Conservation (phyloP, 1,140 invertebrate genomes). For the Drosophila teissieri region DNA sequence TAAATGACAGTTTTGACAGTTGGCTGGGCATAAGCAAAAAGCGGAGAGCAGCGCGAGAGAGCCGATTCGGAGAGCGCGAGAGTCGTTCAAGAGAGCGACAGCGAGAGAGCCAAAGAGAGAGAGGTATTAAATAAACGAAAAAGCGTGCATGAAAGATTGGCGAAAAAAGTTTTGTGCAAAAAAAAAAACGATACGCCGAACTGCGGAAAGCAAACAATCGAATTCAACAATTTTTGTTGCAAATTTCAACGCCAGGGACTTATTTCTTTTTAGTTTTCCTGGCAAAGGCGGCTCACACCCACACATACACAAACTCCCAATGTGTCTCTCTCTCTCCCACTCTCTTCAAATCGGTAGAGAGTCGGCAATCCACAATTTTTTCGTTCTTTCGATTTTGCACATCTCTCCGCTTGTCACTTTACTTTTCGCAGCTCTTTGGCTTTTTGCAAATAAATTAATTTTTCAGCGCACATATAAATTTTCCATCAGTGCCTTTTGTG, state of each 20-base stretch:
- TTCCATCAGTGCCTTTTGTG: constrained; percentile 73
- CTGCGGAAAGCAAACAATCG: constrained; percentile 33
- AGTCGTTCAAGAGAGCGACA: constrained; percentile 27
- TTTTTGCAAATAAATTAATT: constrained; percentile 66
- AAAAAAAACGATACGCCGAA: constrained; percentile 27
- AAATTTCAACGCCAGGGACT: constrained; percentile 26
- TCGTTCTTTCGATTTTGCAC: constrained; percentile 4
- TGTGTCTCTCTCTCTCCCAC: constrained; percentile 3
- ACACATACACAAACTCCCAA: constrained; percentile 17
- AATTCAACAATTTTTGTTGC: constrained; percentile 44
- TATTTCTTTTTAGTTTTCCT: constrained; percentile 37
- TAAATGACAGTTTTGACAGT: constrained; percentile 70
- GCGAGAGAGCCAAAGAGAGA: constrained; percentile 13
- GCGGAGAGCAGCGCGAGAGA: constrained; percentile 22
- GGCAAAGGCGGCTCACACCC: constrained; percentile 37
- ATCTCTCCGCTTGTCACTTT: constrained; percentile 50
- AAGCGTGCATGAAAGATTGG: constrained; percentile 74
- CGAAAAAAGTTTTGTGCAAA: constrained; percentile 55
- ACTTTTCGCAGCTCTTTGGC: constrained; percentile 44
- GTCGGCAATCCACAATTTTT: constrained; percentile 48
- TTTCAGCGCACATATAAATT: constrained; percentile 68
- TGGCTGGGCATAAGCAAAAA: constrained; percentile 57
- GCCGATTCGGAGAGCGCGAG: constrained; percentile 45
- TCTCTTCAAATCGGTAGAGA: constrained; percentile 21
- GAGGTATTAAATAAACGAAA: constrained; percentile 70